These are phyloP conservation scores for Limnephilus rhombicus DNA, from an alignment of 2,888 invertebrate species.

Conservation along the genomic window DNA sequence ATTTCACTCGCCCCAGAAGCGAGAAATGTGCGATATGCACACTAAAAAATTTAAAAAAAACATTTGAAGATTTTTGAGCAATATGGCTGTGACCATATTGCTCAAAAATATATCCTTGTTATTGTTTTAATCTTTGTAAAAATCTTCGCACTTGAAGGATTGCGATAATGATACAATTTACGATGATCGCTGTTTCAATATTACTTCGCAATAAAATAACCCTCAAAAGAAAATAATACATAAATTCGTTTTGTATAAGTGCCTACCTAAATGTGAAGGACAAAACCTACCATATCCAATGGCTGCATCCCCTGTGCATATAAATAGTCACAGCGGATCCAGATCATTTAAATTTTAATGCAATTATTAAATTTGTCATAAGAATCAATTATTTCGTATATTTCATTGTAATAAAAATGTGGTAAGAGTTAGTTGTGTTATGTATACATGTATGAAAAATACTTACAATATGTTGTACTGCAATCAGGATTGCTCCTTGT, in stretches of 20 bases:
- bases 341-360: background rate
- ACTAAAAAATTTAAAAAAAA: too few relatives aligned
- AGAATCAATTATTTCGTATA: background rate
- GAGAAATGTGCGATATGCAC: too few relatives aligned
- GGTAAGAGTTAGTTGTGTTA: background rate
- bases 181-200: background rate
- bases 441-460: background rate
- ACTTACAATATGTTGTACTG: conserved; percentile 79
- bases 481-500: conserved; percentile 77
- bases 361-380: background rate
- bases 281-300: background rate
- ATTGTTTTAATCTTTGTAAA: too few relatives aligned
- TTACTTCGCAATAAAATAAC: background rate
- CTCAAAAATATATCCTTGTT: too few relatives aligned
- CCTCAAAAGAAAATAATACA: background rate
- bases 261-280: background rate
- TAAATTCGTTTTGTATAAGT: background rate
- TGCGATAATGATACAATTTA: too few relatives aligned
- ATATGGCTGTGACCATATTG: too few relatives aligned
- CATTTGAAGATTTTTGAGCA: too few relatives aligned
- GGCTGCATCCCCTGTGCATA: background rate
- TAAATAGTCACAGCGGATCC: background rate
- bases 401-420: background rate
- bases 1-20: too few relatives aligned
- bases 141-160: too few relatives aligned